Conservation (phyloP, 2,113 vertebrate species). For the Rutilus rutilus region DNA sequence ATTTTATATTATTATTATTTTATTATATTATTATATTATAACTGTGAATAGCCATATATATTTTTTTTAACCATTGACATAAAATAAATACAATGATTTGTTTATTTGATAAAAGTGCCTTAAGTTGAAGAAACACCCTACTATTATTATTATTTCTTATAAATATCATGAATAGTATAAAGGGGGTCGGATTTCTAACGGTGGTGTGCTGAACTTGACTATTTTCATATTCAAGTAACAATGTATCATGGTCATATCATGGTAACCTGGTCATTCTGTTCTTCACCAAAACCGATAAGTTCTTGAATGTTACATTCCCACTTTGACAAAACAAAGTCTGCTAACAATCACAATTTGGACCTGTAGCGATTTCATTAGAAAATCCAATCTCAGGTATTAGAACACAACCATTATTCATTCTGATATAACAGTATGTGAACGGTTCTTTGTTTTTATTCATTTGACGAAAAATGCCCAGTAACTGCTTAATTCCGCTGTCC, state of each 20-base stretch:
- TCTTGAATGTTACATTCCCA: neutral
- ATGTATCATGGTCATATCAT: no score
- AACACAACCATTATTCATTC: constrained; percentile 33
- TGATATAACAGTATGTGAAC: neutral
- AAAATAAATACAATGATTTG: neutral
- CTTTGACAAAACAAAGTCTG: constrained; percentile 23
- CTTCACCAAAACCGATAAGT: neutral
- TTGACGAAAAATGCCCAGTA: neutral
- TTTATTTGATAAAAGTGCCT: neutral
- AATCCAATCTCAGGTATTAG: constrained; percentile 19
- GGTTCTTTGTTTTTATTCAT: neutral
- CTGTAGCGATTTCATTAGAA: constrained; percentile 1
- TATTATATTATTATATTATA: neutral
- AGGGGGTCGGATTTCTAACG: neutral
- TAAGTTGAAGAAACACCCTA: no score
- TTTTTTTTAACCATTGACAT: neutral
- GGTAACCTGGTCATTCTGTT: neutral
- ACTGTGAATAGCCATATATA: neutral
- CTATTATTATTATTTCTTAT: neutral
- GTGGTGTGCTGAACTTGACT: neutral
- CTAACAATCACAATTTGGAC: neutral
- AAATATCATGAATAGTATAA: neutral
- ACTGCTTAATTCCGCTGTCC: neutral
- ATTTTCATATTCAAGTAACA: neutral
- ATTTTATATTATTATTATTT: no score